These are phyloP conservation scores for Trimorus sp. DNA, from an alignment of 2,888 invertebrate genomes.

Conservation along the genomic window DNA sequence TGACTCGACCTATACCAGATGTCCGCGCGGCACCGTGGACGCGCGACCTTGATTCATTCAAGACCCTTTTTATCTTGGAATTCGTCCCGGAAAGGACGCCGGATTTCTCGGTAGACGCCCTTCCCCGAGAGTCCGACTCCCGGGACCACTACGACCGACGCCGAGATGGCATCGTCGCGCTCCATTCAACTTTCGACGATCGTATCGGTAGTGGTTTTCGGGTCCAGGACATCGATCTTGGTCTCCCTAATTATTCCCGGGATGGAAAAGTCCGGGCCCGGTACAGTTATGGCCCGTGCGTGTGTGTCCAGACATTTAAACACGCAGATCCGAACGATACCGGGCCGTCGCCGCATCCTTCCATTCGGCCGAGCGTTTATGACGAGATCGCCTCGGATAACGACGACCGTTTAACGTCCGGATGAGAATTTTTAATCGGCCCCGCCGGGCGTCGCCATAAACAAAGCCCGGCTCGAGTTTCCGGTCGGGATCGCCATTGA, in stretches of 20 bases:
- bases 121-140: conserved; percentile 60
- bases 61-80: conserved; percentile 80
- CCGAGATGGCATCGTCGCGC: conserved; percentile 74
- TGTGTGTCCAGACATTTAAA: conserved; percentile 46
- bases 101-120: conserved; percentile 79
- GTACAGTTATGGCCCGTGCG: conserved; percentile 49
- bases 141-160: conserved; percentile 69
- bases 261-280: conserved; percentile 56
- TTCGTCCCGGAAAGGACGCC: conserved; percentile 81
- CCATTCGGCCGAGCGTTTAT: conserved; percentile 35
- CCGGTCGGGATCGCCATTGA: no score
- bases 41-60: conserved; percentile 80
- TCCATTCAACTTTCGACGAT: conserved; percentile 78
- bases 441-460: no score
- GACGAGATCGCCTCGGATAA: conserved; percentile 43
- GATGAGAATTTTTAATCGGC: conserved; percentile 33
- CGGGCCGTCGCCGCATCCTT: conserved; percentile 18
- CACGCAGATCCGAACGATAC: conserved; percentile 51
- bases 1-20: conserved; percentile 61
- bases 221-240: conserved; percentile 79
- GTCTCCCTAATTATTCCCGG: conserved; percentile 80
- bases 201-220: conserved; percentile 77
- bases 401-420: conserved; percentile 52
- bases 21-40: conserved; percentile 62
- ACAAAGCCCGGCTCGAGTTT: no score